Evolutionary conservation across 2,888 invertebrate genomes (phyloP).

Genomic region (Brachylomia viminalis): DNA sequence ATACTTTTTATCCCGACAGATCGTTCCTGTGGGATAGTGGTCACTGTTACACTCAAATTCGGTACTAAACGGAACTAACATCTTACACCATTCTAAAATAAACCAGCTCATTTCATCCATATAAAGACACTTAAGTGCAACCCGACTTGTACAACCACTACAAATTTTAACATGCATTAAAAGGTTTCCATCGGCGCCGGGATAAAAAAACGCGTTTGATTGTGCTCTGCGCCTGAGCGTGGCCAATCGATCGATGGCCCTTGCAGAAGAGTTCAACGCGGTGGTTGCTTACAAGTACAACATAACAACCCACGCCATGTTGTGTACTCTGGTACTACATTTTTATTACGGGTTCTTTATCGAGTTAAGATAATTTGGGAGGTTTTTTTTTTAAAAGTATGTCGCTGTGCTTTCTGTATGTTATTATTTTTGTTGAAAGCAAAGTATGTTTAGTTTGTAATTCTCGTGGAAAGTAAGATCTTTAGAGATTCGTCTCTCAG

Average conservation of each 20-base stretch:
- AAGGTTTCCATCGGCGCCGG: slow-evolving; percentile 52
- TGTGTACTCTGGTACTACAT: slow-evolving; percentile 36
- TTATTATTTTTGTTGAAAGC: not conserved
- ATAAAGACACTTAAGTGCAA: slow-evolving; percentile 15
- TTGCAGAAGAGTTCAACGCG: slow-evolving; percentile 85
- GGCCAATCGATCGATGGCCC: slow-evolving; percentile 87
- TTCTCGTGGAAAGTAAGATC: not conserved
- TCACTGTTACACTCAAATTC: not conserved
- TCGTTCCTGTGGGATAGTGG: not conserved
- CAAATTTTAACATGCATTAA: slow-evolving; percentile 49
- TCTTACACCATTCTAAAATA: not conserved
- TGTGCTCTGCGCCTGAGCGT: slow-evolving; percentile 78
- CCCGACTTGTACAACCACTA: slow-evolving; percentile 23
- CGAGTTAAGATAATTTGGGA: not conserved
- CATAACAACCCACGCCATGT: slow-evolving; percentile 45
- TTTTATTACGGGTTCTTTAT: slow-evolving; percentile 18
- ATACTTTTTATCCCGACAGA: not conserved
- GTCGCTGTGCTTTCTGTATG: not conserved
- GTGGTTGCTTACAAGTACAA: slow-evolving; percentile 51
- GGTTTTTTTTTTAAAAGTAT: not conserved
- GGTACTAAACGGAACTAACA: not conserved
- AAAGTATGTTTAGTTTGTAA: not conserved
- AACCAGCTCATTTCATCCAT: not conserved
- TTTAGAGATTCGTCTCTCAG: not conserved
- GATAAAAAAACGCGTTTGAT: slow-evolving; percentile 76